phyloP scores from a whole-genome alignment of 2,113 vertebrate genomes.

The Haemorhous mexicanus region DNA sequence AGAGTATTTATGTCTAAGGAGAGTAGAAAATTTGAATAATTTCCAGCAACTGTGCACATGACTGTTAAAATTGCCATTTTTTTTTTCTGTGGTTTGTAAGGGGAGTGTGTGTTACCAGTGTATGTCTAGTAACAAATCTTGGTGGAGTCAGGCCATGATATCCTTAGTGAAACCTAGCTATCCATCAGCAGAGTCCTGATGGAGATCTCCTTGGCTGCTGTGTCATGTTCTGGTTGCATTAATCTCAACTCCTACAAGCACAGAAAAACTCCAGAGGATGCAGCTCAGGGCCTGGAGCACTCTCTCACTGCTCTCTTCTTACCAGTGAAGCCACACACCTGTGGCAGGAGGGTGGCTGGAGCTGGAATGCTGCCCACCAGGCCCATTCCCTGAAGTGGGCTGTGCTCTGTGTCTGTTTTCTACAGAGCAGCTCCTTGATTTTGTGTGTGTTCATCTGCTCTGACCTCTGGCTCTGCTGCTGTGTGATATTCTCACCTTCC shows the following conservation, averaged over 20 bases:
- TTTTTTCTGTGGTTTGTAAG: not conserved
- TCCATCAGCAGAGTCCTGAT: not conserved
- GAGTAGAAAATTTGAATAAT: not conserved
- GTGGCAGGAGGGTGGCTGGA: too few species aligned
- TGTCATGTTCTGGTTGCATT: not conserved
- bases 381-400: too few species aligned
- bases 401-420: not conserved
- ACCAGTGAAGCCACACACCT: not conserved
- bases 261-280: too few species aligned
- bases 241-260: not conserved
- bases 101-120: not conserved
- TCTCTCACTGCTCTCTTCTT: not conserved
- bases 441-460: not conserved
- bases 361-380: not conserved
- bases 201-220: not conserved
- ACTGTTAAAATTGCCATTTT: not conserved
- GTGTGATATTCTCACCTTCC: not conserved
- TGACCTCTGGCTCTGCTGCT: not conserved
- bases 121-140: not conserved
- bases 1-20: not conserved
- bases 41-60: fast-evolving
- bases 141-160: not conserved
- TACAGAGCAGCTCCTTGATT: not conserved
- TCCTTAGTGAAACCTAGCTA: not conserved
- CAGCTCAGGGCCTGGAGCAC: not conserved